Evolutionary conservation across 2,113 vertebrate species (phyloP).

Genomic region (Oreochromis tanganicae): DNA sequence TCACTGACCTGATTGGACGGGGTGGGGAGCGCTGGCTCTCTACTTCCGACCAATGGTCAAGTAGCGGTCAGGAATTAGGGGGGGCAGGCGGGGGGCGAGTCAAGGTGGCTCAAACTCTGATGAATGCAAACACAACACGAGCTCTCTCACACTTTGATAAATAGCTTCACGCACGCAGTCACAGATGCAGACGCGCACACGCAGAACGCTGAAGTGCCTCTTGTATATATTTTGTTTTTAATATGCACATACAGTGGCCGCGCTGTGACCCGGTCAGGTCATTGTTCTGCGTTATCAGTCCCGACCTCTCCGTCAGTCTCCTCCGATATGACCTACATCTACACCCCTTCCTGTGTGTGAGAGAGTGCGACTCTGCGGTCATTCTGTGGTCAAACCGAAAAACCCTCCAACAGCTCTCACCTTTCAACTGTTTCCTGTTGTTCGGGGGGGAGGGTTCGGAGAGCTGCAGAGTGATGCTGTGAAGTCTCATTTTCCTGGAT

Average conservation of each 20-base stretch:
- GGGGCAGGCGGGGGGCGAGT: not conserved
- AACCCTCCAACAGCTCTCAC: constrained; percentile 37
- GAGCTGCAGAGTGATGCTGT: not conserved
- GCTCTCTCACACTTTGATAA: not conserved
- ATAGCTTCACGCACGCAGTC: not conserved
- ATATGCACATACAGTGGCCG: constrained; percentile 3
- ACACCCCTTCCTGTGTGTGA: constrained; percentile 56
- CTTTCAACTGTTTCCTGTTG: constrained; percentile 56
- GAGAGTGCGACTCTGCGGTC: constrained; percentile 20
- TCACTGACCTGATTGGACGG: constrained; percentile 22
- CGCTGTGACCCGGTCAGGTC: constrained; percentile 52
- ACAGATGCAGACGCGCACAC: not conserved
- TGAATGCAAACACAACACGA: not conserved
- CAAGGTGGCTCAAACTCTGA: not conserved
- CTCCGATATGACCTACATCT: constrained; percentile 31
- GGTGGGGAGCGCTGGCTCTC: not conserved
- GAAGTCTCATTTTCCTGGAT: not conserved
- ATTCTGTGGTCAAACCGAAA: constrained; percentile 32
- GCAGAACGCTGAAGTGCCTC: not conserved
- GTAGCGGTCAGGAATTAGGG: constrained; percentile 27
- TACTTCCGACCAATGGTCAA: constrained; percentile 39
- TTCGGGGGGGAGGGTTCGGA: not conserved
- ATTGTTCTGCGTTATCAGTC: constrained; percentile 66
- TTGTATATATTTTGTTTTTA: not conserved
- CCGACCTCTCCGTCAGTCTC: constrained; percentile 42